These are phyloP conservation scores for Triplophysa dalaica DNA, from an alignment of 2,113 vertebrate genomes.

Conservation along the genomic window DNA sequence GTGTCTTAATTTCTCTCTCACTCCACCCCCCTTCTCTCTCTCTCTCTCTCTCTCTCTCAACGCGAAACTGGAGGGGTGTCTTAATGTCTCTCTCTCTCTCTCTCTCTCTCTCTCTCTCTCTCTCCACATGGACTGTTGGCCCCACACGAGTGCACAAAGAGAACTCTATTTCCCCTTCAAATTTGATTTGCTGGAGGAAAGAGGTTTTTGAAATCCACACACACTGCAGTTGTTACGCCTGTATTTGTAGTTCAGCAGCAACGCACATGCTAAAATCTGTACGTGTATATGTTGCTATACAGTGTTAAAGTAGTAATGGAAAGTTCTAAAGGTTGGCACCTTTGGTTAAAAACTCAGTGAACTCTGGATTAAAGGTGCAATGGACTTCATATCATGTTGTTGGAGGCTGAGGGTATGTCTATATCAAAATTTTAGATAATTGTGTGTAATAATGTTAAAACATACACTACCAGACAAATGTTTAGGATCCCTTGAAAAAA, in stretches of 20 bases:
- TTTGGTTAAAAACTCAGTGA: slow-evolving; percentile 1
- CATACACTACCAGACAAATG: too few relatives aligned
- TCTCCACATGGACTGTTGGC: slow-evolving; percentile 61
- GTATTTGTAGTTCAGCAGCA: slow-evolving; percentile 32
- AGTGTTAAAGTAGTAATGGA: background rate
- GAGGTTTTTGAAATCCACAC: slow-evolving; percentile 15
- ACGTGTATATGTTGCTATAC: background rate
- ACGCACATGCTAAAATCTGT: slow-evolving; percentile 24
- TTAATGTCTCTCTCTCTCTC: slow-evolving; percentile 16
- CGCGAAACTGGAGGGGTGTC: too few relatives aligned
- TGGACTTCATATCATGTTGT: slow-evolving; percentile 72
- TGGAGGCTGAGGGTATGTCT: slow-evolving; percentile 70
- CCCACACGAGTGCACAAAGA: slow-evolving; percentile 62
- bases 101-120: slow-evolving; percentile 36
- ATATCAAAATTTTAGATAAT: background rate
- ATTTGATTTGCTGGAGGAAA: slow-evolving; percentile 59
- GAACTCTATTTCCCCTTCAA: slow-evolving; percentile 65
- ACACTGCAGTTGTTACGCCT: slow-evolving; percentile 23
- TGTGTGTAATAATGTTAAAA: too few relatives aligned
- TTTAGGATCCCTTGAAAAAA: too few relatives aligned
- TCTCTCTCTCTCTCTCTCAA: background rate
- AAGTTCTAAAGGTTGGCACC: background rate
- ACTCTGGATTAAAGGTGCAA: slow-evolving; percentile 57
- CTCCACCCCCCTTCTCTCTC: slow-evolving; percentile 30
- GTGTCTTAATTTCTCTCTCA: background rate